Evolutionary conservation across 2,797 vertebrate genomes (phyloP).

Genomic region (Balearica regulorum): DNA sequence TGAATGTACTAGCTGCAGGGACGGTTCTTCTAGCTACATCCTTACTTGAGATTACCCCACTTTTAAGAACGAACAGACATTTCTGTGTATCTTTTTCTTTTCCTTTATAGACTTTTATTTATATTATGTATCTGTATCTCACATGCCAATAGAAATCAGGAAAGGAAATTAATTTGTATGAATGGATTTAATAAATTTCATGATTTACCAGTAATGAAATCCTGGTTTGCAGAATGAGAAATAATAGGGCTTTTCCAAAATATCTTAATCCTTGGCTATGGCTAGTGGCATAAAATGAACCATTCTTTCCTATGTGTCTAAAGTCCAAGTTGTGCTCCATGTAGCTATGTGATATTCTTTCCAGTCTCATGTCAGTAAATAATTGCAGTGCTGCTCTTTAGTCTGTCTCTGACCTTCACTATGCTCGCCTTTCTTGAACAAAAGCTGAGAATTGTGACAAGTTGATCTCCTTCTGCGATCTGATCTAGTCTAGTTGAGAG

Average conservation of each 20-base stretch:
- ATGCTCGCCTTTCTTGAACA: background rate
- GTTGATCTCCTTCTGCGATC: constrained; percentile 3
- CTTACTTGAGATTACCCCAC: background rate
- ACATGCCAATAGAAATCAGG: constrained; percentile 18
- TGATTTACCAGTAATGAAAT: constrained; percentile 46
- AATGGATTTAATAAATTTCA: constrained; percentile 24
- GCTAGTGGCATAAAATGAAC: constrained; percentile 53
- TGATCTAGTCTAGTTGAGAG: constrained; percentile 21
- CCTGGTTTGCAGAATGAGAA: constrained; percentile 43
- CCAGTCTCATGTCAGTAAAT: constrained; percentile 53
- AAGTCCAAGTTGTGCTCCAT: constrained; percentile 38
- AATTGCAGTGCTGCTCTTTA: constrained; percentile 14
- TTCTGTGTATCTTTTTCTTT: background rate
- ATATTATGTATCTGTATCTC: background rate
- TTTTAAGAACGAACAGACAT: background rate
- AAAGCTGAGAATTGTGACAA: background rate
- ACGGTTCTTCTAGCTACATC: background rate
- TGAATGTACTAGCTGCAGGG: background rate
- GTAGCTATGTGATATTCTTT: constrained; percentile 47
- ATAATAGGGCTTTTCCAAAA: constrained; percentile 59
- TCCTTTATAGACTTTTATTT: background rate
- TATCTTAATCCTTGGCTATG: constrained; percentile 57
- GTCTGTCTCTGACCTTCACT: constrained; percentile 6
- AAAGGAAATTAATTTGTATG: constrained; percentile 41
- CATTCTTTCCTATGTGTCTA: constrained; percentile 36